These are phyloP conservation scores for Falco punctatus DNA, from an alignment of 2,113 vertebrate species.

Conservation along the genomic window DNA sequence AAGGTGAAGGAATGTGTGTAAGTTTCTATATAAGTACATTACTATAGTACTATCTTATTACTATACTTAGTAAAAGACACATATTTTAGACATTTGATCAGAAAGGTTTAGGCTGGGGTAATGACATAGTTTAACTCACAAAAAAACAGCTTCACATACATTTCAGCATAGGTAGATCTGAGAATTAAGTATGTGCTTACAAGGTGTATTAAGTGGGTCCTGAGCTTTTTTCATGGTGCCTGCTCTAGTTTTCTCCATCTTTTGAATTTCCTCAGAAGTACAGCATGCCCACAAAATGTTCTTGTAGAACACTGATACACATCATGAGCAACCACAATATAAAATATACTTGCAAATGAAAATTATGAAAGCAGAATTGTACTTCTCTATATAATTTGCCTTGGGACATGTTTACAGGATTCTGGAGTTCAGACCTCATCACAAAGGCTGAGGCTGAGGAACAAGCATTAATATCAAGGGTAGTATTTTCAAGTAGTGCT, in stretches of 20 bases:
- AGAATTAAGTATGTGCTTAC: background rate
- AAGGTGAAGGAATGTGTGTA: background rate
- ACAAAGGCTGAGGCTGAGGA: background rate
- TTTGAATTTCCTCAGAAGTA: background rate
- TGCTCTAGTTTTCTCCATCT: background rate
- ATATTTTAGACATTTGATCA: background rate
- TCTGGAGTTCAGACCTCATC: background rate
- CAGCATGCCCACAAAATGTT: background rate
- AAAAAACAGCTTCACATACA: background rate
- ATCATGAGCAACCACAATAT: background rate
- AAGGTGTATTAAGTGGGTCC: rapidly evolving
- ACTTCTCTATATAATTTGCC: background rate
- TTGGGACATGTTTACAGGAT: background rate
- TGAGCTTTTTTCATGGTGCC: background rate
- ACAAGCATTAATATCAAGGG: background rate
- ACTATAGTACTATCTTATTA: background rate
- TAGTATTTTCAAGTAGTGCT: background rate
- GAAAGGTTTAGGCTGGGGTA: background rate
- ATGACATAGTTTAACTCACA: background rate
- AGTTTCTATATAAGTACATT: background rate
- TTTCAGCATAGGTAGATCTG: background rate
- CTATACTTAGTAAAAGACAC: background rate
- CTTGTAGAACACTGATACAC: background rate
- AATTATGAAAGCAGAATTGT: background rate
- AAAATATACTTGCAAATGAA: background rate